phyloP scores from a whole-genome alignment of 1,140 invertebrate species.

The Aphelenchoides avenae region DNA sequence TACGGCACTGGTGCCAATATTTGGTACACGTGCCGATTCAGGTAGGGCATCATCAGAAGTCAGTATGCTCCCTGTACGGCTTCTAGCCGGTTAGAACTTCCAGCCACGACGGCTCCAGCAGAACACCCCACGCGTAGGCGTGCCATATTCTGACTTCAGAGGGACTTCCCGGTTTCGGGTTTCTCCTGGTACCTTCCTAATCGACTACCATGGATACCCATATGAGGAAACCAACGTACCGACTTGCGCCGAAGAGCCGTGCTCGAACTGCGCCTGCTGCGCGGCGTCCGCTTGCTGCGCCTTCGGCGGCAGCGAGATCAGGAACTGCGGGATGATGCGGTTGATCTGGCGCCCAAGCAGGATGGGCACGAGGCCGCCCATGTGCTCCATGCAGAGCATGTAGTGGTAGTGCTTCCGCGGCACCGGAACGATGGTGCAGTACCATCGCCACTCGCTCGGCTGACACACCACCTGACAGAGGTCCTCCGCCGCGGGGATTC shows the following conservation, averaged over 20 bases:
- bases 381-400: constrained; percentile 85
- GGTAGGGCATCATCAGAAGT: too few species aligned
- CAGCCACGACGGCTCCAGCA: too few species aligned
- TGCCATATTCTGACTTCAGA: too few species aligned
- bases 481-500: constrained; percentile 79
- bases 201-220: too few species aligned
- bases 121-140: too few species aligned
- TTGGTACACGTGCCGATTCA: too few species aligned
- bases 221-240: too few species aligned
- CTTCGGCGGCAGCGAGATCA: constrained; percentile 88
- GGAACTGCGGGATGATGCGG: constrained; percentile 93
- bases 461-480: constrained; percentile 86
- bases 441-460: constrained; percentile 87
- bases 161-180: too few species aligned
- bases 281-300: constrained; percentile 10
- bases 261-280: background rate
- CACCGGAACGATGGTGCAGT: constrained; percentile 74
- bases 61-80: too few species aligned
- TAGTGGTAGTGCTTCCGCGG: constrained; percentile 65
- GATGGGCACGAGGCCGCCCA: constrained; percentile 89
- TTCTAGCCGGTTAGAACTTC: too few species aligned
- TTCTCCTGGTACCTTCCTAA: too few species aligned
- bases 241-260: constrained; percentile 50
- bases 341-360: constrained; percentile 90
- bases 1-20: too few species aligned